A percentile compares a stretch with the other conserved stretches of the same genome.
These are phyloP conservation scores for Gastracanthus pulcherrimus DNA, from an alignment of 2,888 invertebrate genomes.

Conservation along the genomic window DNA sequence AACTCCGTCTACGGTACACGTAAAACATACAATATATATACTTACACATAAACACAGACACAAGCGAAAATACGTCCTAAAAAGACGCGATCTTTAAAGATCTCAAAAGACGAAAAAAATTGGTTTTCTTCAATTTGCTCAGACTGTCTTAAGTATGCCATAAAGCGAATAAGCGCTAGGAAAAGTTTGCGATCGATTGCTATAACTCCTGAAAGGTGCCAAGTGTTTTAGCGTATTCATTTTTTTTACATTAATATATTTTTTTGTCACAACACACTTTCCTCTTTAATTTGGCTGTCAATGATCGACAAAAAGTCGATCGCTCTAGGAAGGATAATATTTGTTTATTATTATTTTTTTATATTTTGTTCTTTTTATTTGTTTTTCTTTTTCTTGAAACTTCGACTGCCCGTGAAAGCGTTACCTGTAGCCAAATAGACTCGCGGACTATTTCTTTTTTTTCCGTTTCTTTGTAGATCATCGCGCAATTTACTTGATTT, in stretches of 20 bases:
- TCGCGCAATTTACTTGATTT: slow-evolving; percentile 64
- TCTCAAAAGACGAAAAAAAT: slow-evolving; percentile 28
- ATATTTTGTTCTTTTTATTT: slow-evolving; percentile 51
- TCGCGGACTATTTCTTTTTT: slow-evolving; percentile 68
- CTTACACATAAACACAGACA: slow-evolving; percentile 1
- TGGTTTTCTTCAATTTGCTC: slow-evolving; percentile 66
- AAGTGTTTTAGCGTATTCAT: slow-evolving; percentile 62
- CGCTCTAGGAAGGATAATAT: slow-evolving; percentile 40
- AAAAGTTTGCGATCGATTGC: slow-evolving; percentile 62
- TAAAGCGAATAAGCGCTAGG: slow-evolving; percentile 65
- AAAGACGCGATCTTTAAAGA: slow-evolving; percentile 14
- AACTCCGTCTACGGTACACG: slow-evolving; percentile 32
- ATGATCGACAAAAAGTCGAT: slow-evolving; percentile 31
- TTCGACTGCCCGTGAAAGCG: slow-evolving; percentile 60
- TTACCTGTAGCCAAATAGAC: slow-evolving; percentile 74
- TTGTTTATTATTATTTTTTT: slow-evolving; percentile 45
- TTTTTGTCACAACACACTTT: slow-evolving; percentile 43
- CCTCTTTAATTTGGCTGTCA: slow-evolving; percentile 53
- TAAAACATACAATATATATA: background rate
- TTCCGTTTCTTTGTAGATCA: slow-evolving; percentile 65
- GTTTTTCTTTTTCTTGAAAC: slow-evolving; percentile 49
- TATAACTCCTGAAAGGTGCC: slow-evolving; percentile 67
- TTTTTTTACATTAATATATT: slow-evolving; percentile 26
- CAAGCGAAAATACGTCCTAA: background rate
- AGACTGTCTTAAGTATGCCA: slow-evolving; percentile 73